Evolutionary conservation across 2,113 vertebrate species (phyloP).

Genomic region (Etheostoma cragini): DNA sequence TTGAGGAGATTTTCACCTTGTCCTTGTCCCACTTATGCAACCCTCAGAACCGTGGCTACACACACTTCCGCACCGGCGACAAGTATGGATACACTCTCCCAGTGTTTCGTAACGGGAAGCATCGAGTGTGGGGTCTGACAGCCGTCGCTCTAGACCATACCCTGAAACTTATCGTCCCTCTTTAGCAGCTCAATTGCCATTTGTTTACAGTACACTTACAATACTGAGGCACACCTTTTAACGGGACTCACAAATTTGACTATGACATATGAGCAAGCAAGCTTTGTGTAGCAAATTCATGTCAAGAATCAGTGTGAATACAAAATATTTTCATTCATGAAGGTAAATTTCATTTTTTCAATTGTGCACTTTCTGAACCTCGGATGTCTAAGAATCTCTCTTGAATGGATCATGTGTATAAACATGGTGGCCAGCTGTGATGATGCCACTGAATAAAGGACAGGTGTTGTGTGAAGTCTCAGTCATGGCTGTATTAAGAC

Average conservation of each 20-base stretch:
- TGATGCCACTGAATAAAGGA: slow-evolving; percentile 6
- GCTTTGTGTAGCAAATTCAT: slow-evolving; percentile 13
- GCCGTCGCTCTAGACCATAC: slow-evolving; percentile 87
- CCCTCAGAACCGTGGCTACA: slow-evolving; percentile 89
- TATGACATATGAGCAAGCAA: slow-evolving; percentile 10
- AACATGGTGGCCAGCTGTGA: not conserved
- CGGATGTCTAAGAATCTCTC: not conserved
- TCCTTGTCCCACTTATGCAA: slow-evolving; percentile 87
- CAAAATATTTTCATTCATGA: slow-evolving; percentile 9
- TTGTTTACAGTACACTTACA: no score
- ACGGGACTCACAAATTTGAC: slow-evolving; percentile 3
- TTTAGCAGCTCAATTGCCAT: slow-evolving; percentile 18
- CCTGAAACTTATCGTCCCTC: slow-evolving; percentile 82
- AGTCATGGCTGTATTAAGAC: no score
- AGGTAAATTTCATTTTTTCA: not conserved
- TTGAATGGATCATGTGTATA: not conserved
- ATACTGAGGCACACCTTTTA: not conserved
- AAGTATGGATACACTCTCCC: slow-evolving; percentile 89
- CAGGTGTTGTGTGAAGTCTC: not conserved
- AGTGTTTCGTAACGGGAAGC: slow-evolving; percentile 88
- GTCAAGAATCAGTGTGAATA: slow-evolving; percentile 2
- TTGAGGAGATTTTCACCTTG: slow-evolving; percentile 91
- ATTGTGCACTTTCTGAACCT: slow-evolving; percentile 25
- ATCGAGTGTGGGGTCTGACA: slow-evolving; percentile 93
- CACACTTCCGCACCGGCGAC: slow-evolving; percentile 85